Conservation (phyloP, 2,797 vertebrate genomes). For the Notoglanidium macrostoma region DNA sequence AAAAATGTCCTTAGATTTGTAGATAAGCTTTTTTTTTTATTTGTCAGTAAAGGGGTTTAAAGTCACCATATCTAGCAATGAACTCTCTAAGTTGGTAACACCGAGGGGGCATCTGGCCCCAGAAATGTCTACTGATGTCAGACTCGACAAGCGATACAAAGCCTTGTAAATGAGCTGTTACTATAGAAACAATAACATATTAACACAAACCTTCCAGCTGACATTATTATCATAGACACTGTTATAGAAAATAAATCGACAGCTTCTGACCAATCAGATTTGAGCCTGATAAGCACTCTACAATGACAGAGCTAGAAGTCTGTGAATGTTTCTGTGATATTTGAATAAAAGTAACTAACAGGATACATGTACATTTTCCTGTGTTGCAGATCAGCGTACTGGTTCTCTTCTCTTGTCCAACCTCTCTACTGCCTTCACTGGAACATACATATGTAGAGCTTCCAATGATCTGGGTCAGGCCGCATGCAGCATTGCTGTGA, state of each 20-base stretch:
- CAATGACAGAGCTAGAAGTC: neutral
- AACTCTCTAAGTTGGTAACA: too few species aligned
- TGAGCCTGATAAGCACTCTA: neutral
- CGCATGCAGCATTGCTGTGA: slow-evolving; percentile 60
- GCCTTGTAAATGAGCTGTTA: neutral
- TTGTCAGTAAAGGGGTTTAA: too few species aligned
- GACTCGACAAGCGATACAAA: neutral
- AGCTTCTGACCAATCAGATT: neutral
- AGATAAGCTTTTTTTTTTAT: too few species aligned
- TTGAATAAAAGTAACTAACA: neutral
- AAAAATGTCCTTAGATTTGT: too few species aligned
- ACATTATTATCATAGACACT: neutral
- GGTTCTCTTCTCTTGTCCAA: slow-evolving; percentile 71
- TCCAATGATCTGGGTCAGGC: slow-evolving; percentile 70
- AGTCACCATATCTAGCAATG: too few species aligned
- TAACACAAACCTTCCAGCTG: neutral
- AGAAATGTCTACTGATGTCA: too few species aligned
- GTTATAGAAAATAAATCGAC: neutral
- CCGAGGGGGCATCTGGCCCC: too few species aligned
- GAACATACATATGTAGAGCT: slow-evolving; percentile 72
- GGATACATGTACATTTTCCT: neutral
- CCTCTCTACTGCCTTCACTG: slow-evolving; percentile 67
- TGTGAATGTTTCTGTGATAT: neutral
- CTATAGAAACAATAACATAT: neutral
- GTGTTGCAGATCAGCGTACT: slow-evolving; percentile 66